A percentile compares a stretch with the other conserved stretches of the same genome.
phyloP scores from a whole-genome alignment of 1,140 invertebrate species.

The Anastatus disparis region DNA sequence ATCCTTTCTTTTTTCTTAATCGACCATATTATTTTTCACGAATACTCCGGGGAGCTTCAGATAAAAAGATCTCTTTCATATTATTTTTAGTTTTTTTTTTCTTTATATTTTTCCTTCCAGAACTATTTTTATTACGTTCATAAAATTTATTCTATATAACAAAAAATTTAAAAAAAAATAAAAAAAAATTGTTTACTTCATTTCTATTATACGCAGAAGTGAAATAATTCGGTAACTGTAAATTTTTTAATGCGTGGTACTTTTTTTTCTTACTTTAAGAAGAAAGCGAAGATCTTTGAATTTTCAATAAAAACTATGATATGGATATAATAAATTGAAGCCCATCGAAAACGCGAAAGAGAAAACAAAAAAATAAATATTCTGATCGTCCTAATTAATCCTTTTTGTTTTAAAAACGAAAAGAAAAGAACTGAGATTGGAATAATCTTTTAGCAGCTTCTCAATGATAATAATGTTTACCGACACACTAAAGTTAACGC shows the following conservation, averaged over 20 bases:
- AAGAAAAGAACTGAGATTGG: too few species aligned
- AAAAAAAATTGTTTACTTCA: constrained; percentile 31
- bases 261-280: not conserved
- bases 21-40: not conserved
- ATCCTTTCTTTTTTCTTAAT: not conserved
- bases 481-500: too few species aligned
- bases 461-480: too few species aligned
- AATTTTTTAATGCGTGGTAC: not conserved
- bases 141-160: not conserved
- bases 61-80: constrained; percentile 13
- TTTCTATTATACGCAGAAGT: not conserved
- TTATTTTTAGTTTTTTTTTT: constrained; percentile 11
- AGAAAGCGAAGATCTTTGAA: constrained; percentile 24
- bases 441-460: constrained; percentile 19
- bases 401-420: not conserved
- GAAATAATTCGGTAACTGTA: not conserved
- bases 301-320: not conserved
- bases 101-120: not conserved
- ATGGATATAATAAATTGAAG: constrained; percentile 38
- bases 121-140: constrained; percentile 7
- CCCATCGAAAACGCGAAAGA: constrained; percentile 9
- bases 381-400: too few species aligned
- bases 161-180: constrained; percentile 9
- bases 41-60: constrained; percentile 8
- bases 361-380: not conserved